Percentiles rank a stretch among this genome's conserved stretches.
Evolutionary conservation across 2,113 vertebrate genomes (phyloP).

Genomic region (Aldabrachelys gigantea): DNA sequence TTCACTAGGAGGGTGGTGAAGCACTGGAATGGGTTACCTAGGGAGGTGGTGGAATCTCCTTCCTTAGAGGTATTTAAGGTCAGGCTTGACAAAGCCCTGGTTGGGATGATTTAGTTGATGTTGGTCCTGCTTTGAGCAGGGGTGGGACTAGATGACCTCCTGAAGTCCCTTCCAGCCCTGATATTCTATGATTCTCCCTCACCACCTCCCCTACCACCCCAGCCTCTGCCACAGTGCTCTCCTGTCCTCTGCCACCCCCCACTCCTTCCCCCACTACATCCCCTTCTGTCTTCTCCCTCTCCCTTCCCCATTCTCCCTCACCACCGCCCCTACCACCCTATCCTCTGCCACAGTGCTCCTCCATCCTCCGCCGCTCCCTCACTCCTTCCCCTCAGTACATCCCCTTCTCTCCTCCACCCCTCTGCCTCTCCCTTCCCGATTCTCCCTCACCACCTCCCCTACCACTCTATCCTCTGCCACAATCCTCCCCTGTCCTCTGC

Average conservation of each 20-base stretch:
- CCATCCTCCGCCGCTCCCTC: not conserved
- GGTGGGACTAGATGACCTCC: too few species aligned
- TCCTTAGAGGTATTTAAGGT: too few species aligned
- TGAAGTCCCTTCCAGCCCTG: too few species aligned
- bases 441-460: not conserved
- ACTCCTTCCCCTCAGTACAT: not conserved
- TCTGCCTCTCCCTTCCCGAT: not conserved
- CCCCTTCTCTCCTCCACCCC: not conserved
- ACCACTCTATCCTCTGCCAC: not conserved
- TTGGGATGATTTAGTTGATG: too few species aligned
- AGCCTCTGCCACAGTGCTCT: not conserved
- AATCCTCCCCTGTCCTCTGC: too few species aligned
- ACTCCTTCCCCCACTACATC: not conserved
- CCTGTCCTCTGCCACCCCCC: not conserved
- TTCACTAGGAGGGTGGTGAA: too few species aligned
- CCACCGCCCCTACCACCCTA: not conserved
- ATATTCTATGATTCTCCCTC: not conserved
- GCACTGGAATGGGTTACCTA: too few species aligned
- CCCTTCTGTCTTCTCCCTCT: not conserved
- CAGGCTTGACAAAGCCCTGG: too few species aligned
- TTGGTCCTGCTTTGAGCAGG: too few species aligned
- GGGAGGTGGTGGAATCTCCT: too few species aligned
- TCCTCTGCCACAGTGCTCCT: not conserved
- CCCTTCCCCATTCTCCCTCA: not conserved
- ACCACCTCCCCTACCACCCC: not conserved